Base-by-base conservation (phyloP, 2,113 vertebrate genomes). In the Puntigrus tetrazona region DNA sequence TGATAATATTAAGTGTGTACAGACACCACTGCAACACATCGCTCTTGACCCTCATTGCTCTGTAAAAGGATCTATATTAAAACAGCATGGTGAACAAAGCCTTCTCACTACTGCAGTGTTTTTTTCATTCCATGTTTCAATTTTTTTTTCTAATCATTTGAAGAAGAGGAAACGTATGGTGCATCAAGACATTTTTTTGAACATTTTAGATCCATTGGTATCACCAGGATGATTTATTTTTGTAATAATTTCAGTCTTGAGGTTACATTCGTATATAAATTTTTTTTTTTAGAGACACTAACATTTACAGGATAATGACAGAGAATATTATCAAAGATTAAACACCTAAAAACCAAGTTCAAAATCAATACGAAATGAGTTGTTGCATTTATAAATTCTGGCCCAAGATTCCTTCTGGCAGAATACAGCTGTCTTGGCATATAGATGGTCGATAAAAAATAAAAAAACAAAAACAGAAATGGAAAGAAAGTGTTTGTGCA, bases 201-300 rank as follows among this genome's bases (percentile, higher is more conserved):
- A 47, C 14, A 45, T 47, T 9, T n/a, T n/a, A 61, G 16, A 50
- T 50, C 59, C 36, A 70, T 20, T 38, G 74, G 41, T 63, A 73
- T 89, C 83, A 94, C 91, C 90, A 89, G 89, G 91, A 91, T 88
- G 88, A 88, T 72, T 95, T 93, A 91, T 92, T 93, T 93, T 91
- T 90, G 92, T 91, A 93, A 90, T 92, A 93, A 88, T 91, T 91
- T 83, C 75, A 84, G 55, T 81, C 86, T 91, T 84, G 91, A 86
- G 61, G 91, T 92, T 93, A 94, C 90, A 94, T 92, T 91, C 82
- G 84, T 90, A 92, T 93, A 93, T 90, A 94, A 93, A 93, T 88
- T 87, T 92, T 88, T 81, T 92, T 88, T 87, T 92, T 88, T 81
- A 89, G 87, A 88, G 76, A 87, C 86, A 85, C 80, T 90, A 88